Percentiles rank a stretch among this genome's conserved stretches.
These are phyloP conservation scores for Gastracanthus pulcherrimus DNA, from an alignment of 2,888 invertebrate genomes.

Conservation along the genomic window DNA sequence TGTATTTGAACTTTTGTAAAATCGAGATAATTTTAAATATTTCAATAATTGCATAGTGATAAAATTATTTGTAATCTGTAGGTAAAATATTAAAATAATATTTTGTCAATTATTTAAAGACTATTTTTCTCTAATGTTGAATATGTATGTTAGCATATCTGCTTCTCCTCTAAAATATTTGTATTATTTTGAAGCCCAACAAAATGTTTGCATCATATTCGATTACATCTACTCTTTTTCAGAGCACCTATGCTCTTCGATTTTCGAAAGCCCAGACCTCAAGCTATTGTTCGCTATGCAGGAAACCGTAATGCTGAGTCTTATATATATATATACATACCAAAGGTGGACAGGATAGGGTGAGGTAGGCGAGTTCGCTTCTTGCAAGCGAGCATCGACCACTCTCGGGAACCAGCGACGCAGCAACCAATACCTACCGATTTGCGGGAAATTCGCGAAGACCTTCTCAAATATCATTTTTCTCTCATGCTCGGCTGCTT, in stretches of 20 bases:
- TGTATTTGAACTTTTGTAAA: too few relatives aligned
- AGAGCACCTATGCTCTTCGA: conserved; percentile 4
- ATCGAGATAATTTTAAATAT: too few relatives aligned
- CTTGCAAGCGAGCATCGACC: conserved; percentile 18
- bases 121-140: too few relatives aligned
- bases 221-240: too few relatives aligned
- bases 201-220: neutral
- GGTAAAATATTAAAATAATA: too few relatives aligned
- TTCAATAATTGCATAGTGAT: too few relatives aligned
- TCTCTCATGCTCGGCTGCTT: conserved; percentile 12
- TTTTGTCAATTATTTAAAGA: too few relatives aligned
- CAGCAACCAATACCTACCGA: conserved; percentile 52
- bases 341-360: neutral
- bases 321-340: conserved; percentile 2
- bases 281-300: neutral
- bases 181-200: neutral
- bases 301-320: conserved; percentile 4
- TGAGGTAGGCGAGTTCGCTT: neutral
- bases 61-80: too few relatives aligned
- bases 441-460: conserved; percentile 35
- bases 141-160: too few relatives aligned
- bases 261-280: neutral
- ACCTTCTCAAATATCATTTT: conserved; percentile 48
- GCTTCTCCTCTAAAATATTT: too few relatives aligned
- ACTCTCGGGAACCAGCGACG: conserved; percentile 1